These are phyloP conservation scores for Danio jaintianensis DNA, from an alignment of 2,797 vertebrate genomes.

Conservation along the genomic window DNA sequence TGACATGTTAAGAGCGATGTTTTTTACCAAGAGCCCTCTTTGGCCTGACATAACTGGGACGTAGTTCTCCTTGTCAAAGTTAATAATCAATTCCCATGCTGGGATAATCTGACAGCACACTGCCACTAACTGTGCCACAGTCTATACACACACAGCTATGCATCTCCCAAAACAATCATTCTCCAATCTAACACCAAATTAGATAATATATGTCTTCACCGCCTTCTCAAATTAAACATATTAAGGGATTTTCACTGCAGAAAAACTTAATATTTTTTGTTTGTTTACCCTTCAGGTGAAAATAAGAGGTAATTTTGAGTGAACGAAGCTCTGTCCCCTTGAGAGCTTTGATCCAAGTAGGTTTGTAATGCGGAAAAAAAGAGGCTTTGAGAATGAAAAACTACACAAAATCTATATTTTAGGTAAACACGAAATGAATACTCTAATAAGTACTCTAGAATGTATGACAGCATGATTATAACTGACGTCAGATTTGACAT, in stretches of 20 bases:
- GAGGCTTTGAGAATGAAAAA: not conserved
- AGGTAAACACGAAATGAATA: no score
- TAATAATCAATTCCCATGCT: slow-evolving; percentile 78
- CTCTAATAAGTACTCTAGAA: not conserved
- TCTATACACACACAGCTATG: slow-evolving; percentile 67
- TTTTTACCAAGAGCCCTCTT: slow-evolving; percentile 75
- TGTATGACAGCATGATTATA: not conserved
- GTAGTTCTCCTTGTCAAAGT: slow-evolving; percentile 78
- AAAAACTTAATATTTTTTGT: not conserved
- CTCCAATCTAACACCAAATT: slow-evolving; percentile 37
- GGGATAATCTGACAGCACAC: slow-evolving; percentile 78
- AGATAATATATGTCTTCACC: not conserved
- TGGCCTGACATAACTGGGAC: slow-evolving; percentile 83
- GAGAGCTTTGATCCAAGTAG: slow-evolving; percentile 7
- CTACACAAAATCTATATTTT: not conserved
- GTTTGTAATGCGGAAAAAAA: not conserved
- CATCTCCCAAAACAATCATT: slow-evolving; percentile 40
- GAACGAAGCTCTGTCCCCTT: not conserved
- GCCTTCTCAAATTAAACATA: not conserved
- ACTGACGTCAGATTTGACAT: not conserved
- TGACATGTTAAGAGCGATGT: slow-evolving; percentile 79
- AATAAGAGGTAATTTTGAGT: not conserved
- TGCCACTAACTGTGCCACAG: slow-evolving; percentile 59
- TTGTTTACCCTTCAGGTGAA: slow-evolving; percentile 46
- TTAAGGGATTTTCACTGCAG: slow-evolving; percentile 4